Evolutionary conservation across 2,888 invertebrate genomes (phyloP), one percentile per base, ranked within the genome.

Genomic region (Leptinotarsa juncta): DNA sequence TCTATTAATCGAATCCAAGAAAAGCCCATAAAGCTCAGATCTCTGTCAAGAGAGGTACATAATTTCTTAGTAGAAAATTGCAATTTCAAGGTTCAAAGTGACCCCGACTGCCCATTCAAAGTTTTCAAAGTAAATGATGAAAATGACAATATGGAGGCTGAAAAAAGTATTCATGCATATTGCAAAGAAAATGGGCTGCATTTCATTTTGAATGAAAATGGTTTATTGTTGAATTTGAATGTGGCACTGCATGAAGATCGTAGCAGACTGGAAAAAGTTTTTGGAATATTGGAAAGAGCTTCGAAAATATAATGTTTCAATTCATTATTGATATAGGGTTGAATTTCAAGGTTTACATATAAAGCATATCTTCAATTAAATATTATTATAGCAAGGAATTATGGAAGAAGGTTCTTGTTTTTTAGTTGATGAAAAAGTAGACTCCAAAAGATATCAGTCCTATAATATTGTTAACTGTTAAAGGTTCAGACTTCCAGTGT

Each of bases 1-100:
- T 94, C 96, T 0, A 86, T 98, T 1, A 92, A 94, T 79, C 90
- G 95, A 0, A 90, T 98, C 77, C 93, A 95, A 82, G 88, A 90
- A 1, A 90, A 92, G 60, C 93, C 94, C 0, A 84, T 87, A 15
- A 89, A 95, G 49, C 90, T 97, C 51, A 71, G 78, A 55, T 60
- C 71, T 18, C 74, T 86, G 4, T 80, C 85, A 0, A 70, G 75
- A 66, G 79, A 83, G 48, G 82, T 86, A 26, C 85, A 87, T 62
- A 68, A 81, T 10, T 84, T 82, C 73, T 75, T 86, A 16, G 53
- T 74, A 15, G 79, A 81, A 18, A 79, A 77, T 49, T 78, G 79
- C 62, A 77, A 81, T 42, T 86, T 80, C 77, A 68, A 79, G n/a
- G 83, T 86, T 1, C 73, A 78, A 12, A 86, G 86, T 74, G 81